A percentile compares a stretch with the other conserved stretches of the same genome.
These are phyloP conservation scores for Alfaro cultratus DNA, from an alignment of 2,797 vertebrate species.

Conservation along the genomic window DNA sequence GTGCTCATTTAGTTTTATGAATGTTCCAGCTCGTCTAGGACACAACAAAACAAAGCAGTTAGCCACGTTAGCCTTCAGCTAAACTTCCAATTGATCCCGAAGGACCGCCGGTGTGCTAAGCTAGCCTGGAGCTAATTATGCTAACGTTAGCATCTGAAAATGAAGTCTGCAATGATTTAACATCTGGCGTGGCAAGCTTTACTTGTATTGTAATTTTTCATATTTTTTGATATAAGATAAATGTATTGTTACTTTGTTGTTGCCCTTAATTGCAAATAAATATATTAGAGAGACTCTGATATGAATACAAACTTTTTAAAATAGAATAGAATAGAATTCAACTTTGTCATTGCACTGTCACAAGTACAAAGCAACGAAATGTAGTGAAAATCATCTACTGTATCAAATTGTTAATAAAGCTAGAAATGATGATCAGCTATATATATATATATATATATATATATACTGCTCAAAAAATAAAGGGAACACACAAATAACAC, in stretches of 20 bases:
- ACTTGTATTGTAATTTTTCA: not conserved
- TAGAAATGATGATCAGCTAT: not conserved
- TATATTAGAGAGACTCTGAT: not conserved
- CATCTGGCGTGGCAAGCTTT: not conserved
- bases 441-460: no score
- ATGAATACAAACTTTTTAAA: not conserved
- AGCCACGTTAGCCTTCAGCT: constrained; percentile 54
- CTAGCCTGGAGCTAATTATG: constrained; percentile 65
- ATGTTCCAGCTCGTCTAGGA: not conserved
- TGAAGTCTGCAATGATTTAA: not conserved
- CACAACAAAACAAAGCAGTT: constrained; percentile 25
- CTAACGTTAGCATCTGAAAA: constrained; percentile 64
- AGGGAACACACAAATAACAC: no score
- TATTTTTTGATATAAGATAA: not conserved
- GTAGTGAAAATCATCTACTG: not conserved
- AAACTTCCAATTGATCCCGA: constrained; percentile 13
- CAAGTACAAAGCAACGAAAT: no score
- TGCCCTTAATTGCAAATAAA: not conserved
- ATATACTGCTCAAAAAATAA: no score
- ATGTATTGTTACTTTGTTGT: not conserved
- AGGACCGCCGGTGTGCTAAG: constrained; percentile 12
- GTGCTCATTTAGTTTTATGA: not conserved
- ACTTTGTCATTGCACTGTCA: no score
- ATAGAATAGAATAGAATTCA: no score
- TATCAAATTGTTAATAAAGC: not conserved